A percentile compares a stretch with the other conserved stretches of the same genome.
Conservation (phyloP, 2,113 vertebrate genomes). For the Pipra filicauda region DNA sequence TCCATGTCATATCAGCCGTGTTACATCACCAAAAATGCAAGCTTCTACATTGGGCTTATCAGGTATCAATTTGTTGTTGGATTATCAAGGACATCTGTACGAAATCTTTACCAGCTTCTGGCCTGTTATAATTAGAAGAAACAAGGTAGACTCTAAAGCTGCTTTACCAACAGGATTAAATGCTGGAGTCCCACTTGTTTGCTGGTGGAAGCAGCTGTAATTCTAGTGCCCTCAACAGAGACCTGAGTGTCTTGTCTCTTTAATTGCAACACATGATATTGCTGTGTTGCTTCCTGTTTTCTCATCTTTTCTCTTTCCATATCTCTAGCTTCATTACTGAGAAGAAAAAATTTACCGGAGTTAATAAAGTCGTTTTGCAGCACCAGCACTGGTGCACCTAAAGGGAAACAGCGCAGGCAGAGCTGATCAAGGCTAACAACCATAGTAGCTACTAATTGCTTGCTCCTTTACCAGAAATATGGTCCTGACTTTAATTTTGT, state of each 20-base stretch:
- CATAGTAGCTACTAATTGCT: background rate
- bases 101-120: background rate
- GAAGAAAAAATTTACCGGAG: background rate
- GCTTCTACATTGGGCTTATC: accelerated
- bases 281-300: background rate
- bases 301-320: background rate
- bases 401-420: background rate
- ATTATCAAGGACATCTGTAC: accelerated
- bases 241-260: background rate
- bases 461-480: background rate
- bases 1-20: background rate
- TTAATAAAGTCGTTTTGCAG: background rate
- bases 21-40: background rate
- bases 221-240: background rate
- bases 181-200: background rate
- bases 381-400: background rate
- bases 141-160: background rate
- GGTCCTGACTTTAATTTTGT: background rate
- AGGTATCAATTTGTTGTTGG: background rate
- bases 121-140: background rate
- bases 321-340: background rate
- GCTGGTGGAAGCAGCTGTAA: background rate
- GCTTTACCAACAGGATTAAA: background rate
- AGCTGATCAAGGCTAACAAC: background rate
- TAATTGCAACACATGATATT: background rate